Base-by-base conservation (phyloP, 1,140 invertebrate genomes). In the Thaumatotibia leucotreta region DNA sequence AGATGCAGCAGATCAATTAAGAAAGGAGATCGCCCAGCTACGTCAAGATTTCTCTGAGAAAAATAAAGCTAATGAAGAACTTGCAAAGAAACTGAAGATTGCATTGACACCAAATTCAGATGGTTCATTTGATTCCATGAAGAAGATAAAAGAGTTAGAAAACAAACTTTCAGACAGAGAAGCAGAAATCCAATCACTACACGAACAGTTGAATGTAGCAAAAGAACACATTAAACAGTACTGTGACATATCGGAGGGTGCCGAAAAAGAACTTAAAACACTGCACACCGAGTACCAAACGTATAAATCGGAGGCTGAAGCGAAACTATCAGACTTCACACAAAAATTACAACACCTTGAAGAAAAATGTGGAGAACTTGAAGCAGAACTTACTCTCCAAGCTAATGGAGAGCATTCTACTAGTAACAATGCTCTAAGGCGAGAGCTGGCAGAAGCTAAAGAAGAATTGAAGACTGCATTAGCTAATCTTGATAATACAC, bases 181-280 rank as follows among this genome's bases (percentile, higher is more conserved):
- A 94, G 75, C 83, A 90, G 96, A 97, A 88, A 92, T 96, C 9
- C 93, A 94, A 82, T 94, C 93, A 1, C 83, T 97, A 0, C 92
- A 93, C 61, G 93, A 94, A 67, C 96, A 97, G 85, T 75, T 98
- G 33, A 93, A 93, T 71, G 91, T 93, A 35, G 89, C 94, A 0
- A 94, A 95, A 69, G 92, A 95, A 73, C 95, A 96, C 76, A 92
- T 93, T 22, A 94, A 97, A 75, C 96, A 98, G 75, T 97, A 97
- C 86, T 96, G 94, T 75, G 94, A 95, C 67, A 95, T 98, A 71
- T 94, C 96, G 4, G 94, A 96, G 76, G 93, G 93, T 58, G 92
- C 96, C 5, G 97, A 98, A 82, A 92, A 94, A 66, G 95, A 96
- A 83, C 88, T 98, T 52, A 94, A 94, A 71, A 94, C 95, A 75